Evolutionary conservation across 2,888 invertebrate species (phyloP).

Genomic region (Heliconius aoede): DNA sequence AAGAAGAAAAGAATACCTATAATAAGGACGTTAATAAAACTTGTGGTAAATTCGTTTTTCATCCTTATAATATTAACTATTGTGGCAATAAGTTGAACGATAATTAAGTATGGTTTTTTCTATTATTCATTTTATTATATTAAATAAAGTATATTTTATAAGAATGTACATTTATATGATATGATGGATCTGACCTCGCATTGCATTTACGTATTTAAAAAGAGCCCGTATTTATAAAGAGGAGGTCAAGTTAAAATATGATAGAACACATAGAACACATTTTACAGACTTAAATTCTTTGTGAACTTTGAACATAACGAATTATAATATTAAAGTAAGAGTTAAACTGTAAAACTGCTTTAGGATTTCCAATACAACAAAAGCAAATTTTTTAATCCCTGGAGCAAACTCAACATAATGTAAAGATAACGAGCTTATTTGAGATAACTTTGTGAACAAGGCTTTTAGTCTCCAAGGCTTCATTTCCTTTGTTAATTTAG

Average conservation of each 20-base stretch:
- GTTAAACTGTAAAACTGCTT: conserved; percentile 6
- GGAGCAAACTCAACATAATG: conserved; percentile 40
- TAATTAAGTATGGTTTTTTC: not conserved
- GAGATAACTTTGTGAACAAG: conserved; percentile 45
- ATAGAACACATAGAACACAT: not conserved
- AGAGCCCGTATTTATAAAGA: no score
- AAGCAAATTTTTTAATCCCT: conserved; percentile 38
- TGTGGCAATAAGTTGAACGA: not conserved
- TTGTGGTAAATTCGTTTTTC: not conserved
- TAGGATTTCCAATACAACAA: conserved; percentile 10
- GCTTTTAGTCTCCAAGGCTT: conserved; percentile 46
- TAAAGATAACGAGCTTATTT: conserved; percentile 45
- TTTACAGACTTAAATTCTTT: not conserved
- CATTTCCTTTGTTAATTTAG: conserved; percentile 46
- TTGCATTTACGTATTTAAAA: not conserved
- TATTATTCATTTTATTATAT: not conserved
- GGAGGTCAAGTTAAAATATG: not conserved
- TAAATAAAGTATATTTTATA: no score
- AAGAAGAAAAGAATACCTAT: not conserved
- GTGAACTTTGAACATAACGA: not conserved
- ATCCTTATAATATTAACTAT: not conserved
- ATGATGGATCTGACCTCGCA: not conserved
- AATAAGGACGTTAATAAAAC: not conserved
- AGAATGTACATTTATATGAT: no score
- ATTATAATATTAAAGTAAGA: not conserved